These are phyloP conservation scores for Drosophila acutilabella DNA, from an alignment of 2,888 invertebrate genomes.

Conservation along the genomic window DNA sequence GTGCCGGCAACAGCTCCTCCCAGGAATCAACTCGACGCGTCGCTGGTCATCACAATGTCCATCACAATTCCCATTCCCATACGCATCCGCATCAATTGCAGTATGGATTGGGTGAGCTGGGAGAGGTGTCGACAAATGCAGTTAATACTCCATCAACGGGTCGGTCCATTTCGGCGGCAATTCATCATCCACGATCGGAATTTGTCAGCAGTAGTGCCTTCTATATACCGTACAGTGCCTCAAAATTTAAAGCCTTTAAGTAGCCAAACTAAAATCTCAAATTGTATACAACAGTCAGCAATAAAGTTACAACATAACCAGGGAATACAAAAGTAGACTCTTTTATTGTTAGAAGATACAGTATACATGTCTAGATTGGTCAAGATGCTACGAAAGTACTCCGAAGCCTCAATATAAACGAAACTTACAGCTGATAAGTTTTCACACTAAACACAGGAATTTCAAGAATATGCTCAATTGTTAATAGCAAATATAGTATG, in stretches of 20 bases:
- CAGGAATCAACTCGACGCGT: constrained; percentile 12
- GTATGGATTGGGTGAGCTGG: constrained; percentile 33
- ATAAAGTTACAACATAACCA: constrained; percentile 36
- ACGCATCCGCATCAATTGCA: constrained; percentile 34
- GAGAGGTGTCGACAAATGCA: constrained; percentile 54
- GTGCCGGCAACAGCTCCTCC: constrained; percentile 48
- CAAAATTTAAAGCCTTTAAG: constrained; percentile 83
- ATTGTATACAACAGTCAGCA: constrained; percentile 50
- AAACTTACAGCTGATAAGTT: too few species aligned
- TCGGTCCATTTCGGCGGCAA: constrained; percentile 84
- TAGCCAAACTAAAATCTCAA: constrained; percentile 63
- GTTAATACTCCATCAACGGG: constrained; percentile 77
- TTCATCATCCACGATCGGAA: constrained; percentile 76
- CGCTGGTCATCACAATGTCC: constrained; percentile 10
- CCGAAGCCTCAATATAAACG: too few species aligned
- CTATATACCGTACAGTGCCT: constrained; percentile 84
- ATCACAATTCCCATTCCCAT: constrained; percentile 6
- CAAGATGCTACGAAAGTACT: too few species aligned
- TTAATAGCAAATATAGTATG: too few species aligned
- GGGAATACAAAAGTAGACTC: not conserved
- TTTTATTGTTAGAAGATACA: not conserved
- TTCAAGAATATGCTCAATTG: too few species aligned
- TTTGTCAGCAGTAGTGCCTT: constrained; percentile 73
- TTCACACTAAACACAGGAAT: too few species aligned
- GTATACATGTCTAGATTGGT: too few species aligned